These are phyloP conservation scores for Sebastolobus altivelis DNA, from an alignment of 2,797 vertebrate species.

Conservation along the genomic window DNA sequence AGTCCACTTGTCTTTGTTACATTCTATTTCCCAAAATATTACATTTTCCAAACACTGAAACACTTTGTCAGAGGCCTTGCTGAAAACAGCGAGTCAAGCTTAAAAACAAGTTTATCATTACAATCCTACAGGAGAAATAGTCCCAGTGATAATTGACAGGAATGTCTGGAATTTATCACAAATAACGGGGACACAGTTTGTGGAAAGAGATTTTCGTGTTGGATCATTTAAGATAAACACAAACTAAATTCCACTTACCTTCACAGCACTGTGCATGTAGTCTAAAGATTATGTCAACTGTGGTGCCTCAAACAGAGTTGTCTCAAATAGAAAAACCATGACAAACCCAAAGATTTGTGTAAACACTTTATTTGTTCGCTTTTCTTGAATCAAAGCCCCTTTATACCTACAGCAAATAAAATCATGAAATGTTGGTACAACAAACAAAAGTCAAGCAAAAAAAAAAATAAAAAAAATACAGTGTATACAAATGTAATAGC, in stretches of 20 bases:
- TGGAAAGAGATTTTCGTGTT: not conserved
- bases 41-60: not conserved
- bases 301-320: not conserved
- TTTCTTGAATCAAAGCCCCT: conserved; percentile 91
- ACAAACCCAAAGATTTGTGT: conserved; percentile 68
- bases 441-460: conserved; percentile 85
- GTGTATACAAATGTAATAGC: conserved; percentile 88
- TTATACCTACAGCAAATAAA: conserved; percentile 93
- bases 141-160: not conserved
- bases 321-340: not conserved
- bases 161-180: not conserved
- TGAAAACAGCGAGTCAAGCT: not conserved
- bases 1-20: not conserved
- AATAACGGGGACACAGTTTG: not conserved
- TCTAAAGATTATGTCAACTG: not conserved
- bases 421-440: conserved; percentile 86
- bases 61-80: not conserved
- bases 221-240: not conserved
- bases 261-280: not conserved
- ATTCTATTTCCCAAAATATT: not conserved
- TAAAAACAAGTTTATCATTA: not conserved
- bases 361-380: conserved; percentile 92
- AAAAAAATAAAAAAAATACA: conserved; percentile 91
- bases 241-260: not conserved
- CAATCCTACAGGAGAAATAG: not conserved